A percentile compares a stretch with the other conserved stretches of the same genome.
These are phyloP conservation scores for Antechinus stuartii DNA, from an alignment of 2,113 vertebrate genomes.

Conservation along the genomic window DNA sequence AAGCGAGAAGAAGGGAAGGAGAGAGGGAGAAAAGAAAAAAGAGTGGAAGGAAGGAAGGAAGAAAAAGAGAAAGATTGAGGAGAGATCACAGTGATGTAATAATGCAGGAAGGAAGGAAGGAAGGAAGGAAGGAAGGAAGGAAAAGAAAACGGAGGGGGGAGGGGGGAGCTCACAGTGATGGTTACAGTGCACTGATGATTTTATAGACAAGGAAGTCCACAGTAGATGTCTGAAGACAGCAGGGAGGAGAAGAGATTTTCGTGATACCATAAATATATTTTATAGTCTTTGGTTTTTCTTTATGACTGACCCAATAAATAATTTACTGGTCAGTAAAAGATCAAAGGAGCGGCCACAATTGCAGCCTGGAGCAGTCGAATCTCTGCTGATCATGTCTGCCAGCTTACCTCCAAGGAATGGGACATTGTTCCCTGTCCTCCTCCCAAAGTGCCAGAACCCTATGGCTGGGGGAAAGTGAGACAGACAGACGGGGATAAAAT, in stretches of 20 bases:
- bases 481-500: neutral
- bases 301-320: slow-evolving; percentile 70
- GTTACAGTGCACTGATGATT: too few species aligned
- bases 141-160: too few species aligned
- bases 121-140: neutral
- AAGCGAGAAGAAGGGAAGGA: neutral
- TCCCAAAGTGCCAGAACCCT: neutral
- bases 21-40: neutral
- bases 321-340: slow-evolving; percentile 76
- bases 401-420: slow-evolving; percentile 16
- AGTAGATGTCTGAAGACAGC: slow-evolving; percentile 13
- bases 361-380: slow-evolving; percentile 47
- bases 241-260: slow-evolving; percentile 46
- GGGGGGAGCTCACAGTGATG: neutral
- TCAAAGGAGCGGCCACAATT: slow-evolving; percentile 61
- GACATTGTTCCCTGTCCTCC: slow-evolving; percentile 11
- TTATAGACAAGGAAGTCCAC: neutral
- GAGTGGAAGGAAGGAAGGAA: neutral
- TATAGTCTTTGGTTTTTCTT: slow-evolving; percentile 67
- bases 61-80: neutral
- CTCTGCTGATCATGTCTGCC: slow-evolving; percentile 54
- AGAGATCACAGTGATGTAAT: too few species aligned
- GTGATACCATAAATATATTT: slow-evolving; percentile 64
- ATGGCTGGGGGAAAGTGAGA: neutral
- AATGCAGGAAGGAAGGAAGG: neutral